Base-by-base conservation (phyloP, 1,140 invertebrate species). In the Sinella curviseta region DNA sequence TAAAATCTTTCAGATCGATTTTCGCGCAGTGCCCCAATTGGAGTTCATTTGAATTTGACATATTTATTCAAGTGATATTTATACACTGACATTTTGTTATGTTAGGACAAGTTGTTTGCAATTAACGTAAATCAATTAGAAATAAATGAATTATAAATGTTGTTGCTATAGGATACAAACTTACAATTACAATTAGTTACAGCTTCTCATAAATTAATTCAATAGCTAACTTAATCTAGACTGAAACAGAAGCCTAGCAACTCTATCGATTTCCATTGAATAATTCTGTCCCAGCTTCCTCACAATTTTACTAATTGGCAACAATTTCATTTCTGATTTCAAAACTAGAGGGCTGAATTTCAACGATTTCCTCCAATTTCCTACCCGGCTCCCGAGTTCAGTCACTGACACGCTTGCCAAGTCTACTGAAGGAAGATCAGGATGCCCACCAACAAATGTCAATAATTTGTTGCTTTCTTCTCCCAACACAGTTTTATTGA, bases 261-360 rank as follows among this genome's bases (percentile, higher is more conserved):
- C 70, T 2, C 30, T 28, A 12, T 31, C 70, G 31, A 74, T 36
- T 31, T 31, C 70, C 2, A 30, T 4, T 12, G 70, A 14, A 24
- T 34, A 34, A 24, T 74, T 74, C 26, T 74, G 70, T 8, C 70
- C 70, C 3, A 74, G 8, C 24, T 74, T 74, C 34, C 31, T 74
- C 70, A 36, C 70, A 74, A 74, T 31, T 28, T 74, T 2, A 30
- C 70, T 36, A 24, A 74, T 74, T 3, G 70, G 70, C 14, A 28
- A 3, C 16, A 74, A 26, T 34, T 26, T 36, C 70, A 74, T 74
- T 74, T 74, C 70, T 74, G 70, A 28, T 2, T 8, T 74, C 4
- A 74, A 24, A 31, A 74, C 24, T 8, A 12, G 3, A 2, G 70
- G 70, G 31, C 31, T 33, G 17, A 74, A 36, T 33, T 74, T 31